phyloP scores from a whole-genome alignment of 2,113 vertebrate species.

The Sorex fumeus region DNA sequence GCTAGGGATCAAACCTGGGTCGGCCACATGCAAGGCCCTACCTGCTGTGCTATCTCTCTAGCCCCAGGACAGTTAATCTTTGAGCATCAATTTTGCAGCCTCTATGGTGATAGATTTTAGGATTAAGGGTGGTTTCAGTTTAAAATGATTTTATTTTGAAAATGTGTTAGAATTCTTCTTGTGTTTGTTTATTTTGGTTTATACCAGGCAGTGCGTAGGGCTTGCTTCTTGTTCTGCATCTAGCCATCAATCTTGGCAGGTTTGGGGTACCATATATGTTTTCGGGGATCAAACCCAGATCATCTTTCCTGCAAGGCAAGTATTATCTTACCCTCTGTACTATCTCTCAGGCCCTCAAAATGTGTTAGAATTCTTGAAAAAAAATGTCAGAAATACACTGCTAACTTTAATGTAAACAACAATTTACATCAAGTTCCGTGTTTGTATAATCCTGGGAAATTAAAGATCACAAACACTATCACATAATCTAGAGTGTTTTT shows the following conservation, averaged over 20 bases:
- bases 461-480: constrained; percentile 13
- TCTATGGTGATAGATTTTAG: constrained; percentile 54
- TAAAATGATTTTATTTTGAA: not conserved
- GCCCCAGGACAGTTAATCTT: not conserved
- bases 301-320: no score
- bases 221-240: no score
- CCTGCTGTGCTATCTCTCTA: no score
- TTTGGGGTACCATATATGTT: no score
- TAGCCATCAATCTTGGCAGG: no score
- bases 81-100: constrained; percentile 40
- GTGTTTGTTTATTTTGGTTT: no score
- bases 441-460: constrained; percentile 52
- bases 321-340: no score
- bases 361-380: constrained; percentile 41
- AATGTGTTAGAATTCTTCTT: no score
- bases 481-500: constrained; percentile 58
- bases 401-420: constrained; percentile 45
- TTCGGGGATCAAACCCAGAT: no score
- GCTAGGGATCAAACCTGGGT: no score
- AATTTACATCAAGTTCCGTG: not conserved
- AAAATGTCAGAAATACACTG: constrained; percentile 5
- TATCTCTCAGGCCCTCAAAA: not conserved
- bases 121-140: constrained; percentile 50
- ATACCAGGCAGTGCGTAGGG: no score
- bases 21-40: no score